Evolutionary conservation across 2,888 invertebrate genomes (phyloP), one percentile per base, ranked within the genome.

Genomic region (Caenorhabditis sinica): DNA sequence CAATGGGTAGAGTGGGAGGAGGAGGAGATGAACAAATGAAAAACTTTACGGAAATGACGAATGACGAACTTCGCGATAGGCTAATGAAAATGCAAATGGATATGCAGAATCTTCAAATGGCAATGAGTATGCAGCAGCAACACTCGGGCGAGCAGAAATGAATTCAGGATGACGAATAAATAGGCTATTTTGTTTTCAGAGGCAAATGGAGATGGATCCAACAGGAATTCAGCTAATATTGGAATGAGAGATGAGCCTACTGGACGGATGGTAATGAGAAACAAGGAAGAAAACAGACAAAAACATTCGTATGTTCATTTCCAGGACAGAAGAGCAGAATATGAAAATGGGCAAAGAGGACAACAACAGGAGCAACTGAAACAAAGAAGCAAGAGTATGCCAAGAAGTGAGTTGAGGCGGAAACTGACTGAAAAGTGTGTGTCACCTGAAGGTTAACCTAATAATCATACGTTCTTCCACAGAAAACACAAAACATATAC

Each of bases 341-440:
- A 53, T 43, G 74, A 74, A 25, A 68, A 25, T 43, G 65, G 77
- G 28, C 72, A 43, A 36, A 43, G 63, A 36, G 75, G 65, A 76
- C 56, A 51, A 33, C 71, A 81, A 17, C 68, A 73, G 20, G 56
- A 74, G 20, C 53, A 69, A 81, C 56, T 61, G 40, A 83, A 86
- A 71, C 83, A 83, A 74, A 82, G 88, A 53, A 88, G 88, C 71
- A 81, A 73, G 43, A 86, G 86, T 68, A 60, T 88, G 63, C 88
- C 88, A 13, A 69, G 82, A 82, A 81, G 88, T 88, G 56, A 82
- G 86, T 82, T 65, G n/a, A 56, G 1, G 72, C 72, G 66, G 72
- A 80, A 80, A 33, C 25, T 61, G 33, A 74, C 17, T n/a, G 28
- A 60, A 60, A n/a, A 53, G n/a, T 23, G 53, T n/a, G n/a, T 45